Evolutionary conservation across 1,140 invertebrate genomes (phyloP), one percentile per base, ranked within the genome.

Genomic region (Eurosta solidaginis): DNA sequence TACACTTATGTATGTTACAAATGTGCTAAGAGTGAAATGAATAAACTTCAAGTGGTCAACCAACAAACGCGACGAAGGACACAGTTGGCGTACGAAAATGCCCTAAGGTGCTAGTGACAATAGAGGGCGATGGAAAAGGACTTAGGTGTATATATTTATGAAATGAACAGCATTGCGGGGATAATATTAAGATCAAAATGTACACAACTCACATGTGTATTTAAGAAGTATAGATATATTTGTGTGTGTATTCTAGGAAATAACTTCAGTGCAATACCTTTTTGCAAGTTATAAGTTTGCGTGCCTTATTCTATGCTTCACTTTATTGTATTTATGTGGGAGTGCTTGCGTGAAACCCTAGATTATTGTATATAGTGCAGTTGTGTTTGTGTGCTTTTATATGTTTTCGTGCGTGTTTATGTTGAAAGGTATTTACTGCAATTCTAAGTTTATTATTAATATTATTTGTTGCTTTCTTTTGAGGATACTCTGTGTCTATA

Each of bases 11-110:
- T 33, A 22, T 68, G 33, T 6, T 2, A 42, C n/a, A 33, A 40
- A 68, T 68, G n/a, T n/a, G 59, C 17, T 36, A 68, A 68, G 40
- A n/a, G n/a, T n/a, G n/a, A 59, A 22, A 42, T 68, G 59, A 68
- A 68, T 68, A 68, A 68, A 40, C 59, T 42, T 68, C 25, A 68
- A 68, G 59, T 68, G 59, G 59, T 68, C 59, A 68, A 9, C 29
- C n/a, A 33, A 68, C 1, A n/a, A 10, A 40, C 40, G 40, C 10
- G 17, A 6, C 22, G 27, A n/a, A 33, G 59, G 33, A 68, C 33
- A 68, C 59, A 68, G 59, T 68, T 68, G 59, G 59, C 59, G n/a
- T n/a, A 36, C 33, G 6, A 29, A 10, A 42, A 42, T n/a, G 9
- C 49, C 36, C 36, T 68, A 14, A 68, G 29, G 59, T 63, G 54